Evolutionary conservation across 2,113 vertebrate species (phyloP), one percentile per base, ranked within the genome.

Genomic region (Tylochromis polylepis): DNA sequence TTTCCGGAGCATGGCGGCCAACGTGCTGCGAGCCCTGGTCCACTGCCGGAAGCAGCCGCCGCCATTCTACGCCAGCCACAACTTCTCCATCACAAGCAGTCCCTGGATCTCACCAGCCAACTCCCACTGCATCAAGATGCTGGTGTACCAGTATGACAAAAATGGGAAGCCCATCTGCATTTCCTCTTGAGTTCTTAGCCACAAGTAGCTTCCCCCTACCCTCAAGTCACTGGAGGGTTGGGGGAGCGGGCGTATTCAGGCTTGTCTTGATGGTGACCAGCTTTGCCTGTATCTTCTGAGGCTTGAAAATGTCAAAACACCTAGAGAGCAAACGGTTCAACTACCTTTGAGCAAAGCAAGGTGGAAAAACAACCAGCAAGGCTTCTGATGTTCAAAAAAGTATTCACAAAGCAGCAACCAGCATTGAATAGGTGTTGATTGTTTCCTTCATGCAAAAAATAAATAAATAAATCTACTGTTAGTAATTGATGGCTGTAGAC

Each of bases 61-160:
- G 0, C 98, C 97, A 18, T 98, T 98, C 96, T 98, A 99, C 41
- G 97, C 98, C 85, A 97, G 98, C 91, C 98, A 98, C 95, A 99
- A 98, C 93, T 98, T 99, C 95, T 99, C 98, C 75, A 98, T 98
- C 96, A 99, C 98, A 2, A 99, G 98, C 95, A 99, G 98, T 86
- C 98, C 98, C 16, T 99, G 98, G 98, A 98, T 99, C 96, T 99
- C 98, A 1, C 98, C 98, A 0, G 98, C 98, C 90, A 99, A 98
- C 95, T 99, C 98, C 8, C 98, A 99, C 93, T 99, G 98, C 94
- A 98, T 99, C 96, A 99, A 98, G 96, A 99, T 99, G 98, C 94
- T 99, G 86, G 98, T 98, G 87, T 99, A 99, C 94, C 98, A 98
- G 93, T 98, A 98, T 2, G 98, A 99, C 96, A 98, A 98, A 95